Conservation (phyloP, 1,140 invertebrate genomes). For the Lordiphosa clarofinis region DNA sequence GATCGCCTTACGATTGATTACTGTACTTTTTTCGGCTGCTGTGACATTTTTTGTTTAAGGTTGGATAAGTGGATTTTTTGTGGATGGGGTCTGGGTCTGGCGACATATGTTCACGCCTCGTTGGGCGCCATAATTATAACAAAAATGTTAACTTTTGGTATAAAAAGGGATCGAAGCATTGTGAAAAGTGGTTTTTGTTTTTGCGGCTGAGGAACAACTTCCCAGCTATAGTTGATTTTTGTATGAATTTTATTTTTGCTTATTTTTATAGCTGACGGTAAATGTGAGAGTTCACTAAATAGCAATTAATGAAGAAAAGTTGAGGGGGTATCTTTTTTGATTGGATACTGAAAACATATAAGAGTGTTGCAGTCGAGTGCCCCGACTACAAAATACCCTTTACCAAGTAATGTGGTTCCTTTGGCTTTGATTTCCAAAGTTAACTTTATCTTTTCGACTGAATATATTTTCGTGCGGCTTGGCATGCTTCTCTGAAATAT, state of each 20-base stretch:
- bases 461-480: too few species aligned
- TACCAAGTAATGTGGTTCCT: too few species aligned
- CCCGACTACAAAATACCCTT: too few species aligned
- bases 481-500: too few species aligned
- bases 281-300: conserved; percentile 33
- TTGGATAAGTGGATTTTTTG: conserved; percentile 1
- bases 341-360: background rate
- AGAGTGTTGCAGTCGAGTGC: too few species aligned
- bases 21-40: conserved; percentile 12
- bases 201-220: background rate
- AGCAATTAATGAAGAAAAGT: conserved; percentile 39
- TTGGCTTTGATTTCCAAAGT: too few species aligned
- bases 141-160: conserved; percentile 22
- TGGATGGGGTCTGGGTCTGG: background rate
- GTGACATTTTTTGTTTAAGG: conserved; percentile 2
- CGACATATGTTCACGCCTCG: conserved; percentile 42
- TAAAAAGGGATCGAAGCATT: background rate
- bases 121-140: conserved; percentile 44
- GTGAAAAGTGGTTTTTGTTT: conserved; percentile 22
- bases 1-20: background rate
- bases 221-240: background rate
- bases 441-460: too few species aligned
- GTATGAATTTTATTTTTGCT: conserved; percentile 4
- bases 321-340: background rate
- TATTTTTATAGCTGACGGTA: conserved; percentile 13